Evolutionary conservation across 2,797 vertebrate genomes (phyloP).

Genomic region (Eremophila alpestris): DNA sequence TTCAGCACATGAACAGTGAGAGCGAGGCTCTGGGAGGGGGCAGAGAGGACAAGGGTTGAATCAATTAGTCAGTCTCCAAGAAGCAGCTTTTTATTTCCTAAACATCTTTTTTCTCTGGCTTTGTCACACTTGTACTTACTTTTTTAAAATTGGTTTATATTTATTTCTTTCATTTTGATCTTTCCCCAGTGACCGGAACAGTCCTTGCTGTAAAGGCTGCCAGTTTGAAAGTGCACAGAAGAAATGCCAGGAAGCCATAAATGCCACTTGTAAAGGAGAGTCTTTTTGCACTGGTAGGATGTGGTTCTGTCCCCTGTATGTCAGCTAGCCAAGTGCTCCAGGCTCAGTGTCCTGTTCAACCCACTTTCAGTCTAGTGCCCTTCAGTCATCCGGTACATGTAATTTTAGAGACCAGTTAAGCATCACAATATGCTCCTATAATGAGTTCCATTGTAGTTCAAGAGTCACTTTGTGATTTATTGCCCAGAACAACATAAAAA

Average conservation of each 20-base stretch:
- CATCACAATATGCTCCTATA: background rate
- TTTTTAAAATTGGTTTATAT: background rate
- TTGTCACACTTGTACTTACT: background rate
- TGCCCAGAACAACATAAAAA: background rate
- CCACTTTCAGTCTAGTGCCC: background rate
- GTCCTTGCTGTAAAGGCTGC: constrained; percentile 91
- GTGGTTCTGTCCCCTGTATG: background rate
- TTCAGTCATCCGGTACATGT: background rate
- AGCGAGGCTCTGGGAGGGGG: background rate
- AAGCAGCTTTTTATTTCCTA: background rate
- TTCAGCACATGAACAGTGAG: background rate
- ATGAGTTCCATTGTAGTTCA: background rate
- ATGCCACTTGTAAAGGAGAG: constrained; percentile 92
- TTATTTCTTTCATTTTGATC: background rate
- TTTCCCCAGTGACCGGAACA: constrained; percentile 90
- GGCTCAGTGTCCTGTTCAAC: background rate
- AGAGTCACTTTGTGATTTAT: background rate
- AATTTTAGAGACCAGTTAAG: background rate
- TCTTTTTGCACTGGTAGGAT: constrained; percentile 90
- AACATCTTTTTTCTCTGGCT: background rate
- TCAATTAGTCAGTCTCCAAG: background rate
- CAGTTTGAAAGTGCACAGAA: constrained; percentile 83
- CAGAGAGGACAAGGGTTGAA: background rate
- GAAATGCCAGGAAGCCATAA: constrained; percentile 94
- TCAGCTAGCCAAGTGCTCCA: background rate